These are phyloP conservation scores for Coremacera marginata DNA, from an alignment of 2,888 invertebrate genomes.

Conservation along the genomic window DNA sequence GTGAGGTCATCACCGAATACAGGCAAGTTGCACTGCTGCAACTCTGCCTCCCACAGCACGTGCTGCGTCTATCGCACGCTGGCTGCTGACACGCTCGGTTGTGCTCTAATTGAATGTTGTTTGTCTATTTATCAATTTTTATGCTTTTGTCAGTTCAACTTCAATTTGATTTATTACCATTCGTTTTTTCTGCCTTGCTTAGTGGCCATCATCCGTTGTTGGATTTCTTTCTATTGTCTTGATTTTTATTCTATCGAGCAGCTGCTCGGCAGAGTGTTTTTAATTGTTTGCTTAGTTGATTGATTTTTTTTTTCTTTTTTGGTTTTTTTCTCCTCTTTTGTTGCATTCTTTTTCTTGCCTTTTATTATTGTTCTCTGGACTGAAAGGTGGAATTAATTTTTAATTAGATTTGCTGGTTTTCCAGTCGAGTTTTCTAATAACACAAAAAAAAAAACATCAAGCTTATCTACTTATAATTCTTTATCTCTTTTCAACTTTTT, in stretches of 20 bases:
- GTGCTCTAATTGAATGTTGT: conserved; percentile 6
- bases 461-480: neutral
- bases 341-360: neutral
- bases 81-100: neutral
- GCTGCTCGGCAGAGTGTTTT: neutral
- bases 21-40: too few relatives aligned
- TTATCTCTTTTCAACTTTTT: neutral
- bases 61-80: too few relatives aligned
- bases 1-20: too few relatives aligned
- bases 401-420: neutral
- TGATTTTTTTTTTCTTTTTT: neutral
- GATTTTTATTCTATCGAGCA: neutral
- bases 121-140: conserved; percentile 32
- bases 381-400: neutral
- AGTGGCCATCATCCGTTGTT: too few relatives aligned
- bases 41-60: too few relatives aligned
- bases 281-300: neutral
- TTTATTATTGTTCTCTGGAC: neutral
- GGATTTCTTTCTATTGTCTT: conserved; percentile 12
- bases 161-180: conserved; percentile 40
- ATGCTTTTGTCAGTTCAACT: conserved; percentile 33
- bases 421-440: neutral
- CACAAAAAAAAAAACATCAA: neutral
- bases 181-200: neutral
- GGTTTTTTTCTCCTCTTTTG: neutral